Conservation (phyloP, 2,888 invertebrate species). For the Acanthoscelides obtectus region DNA sequence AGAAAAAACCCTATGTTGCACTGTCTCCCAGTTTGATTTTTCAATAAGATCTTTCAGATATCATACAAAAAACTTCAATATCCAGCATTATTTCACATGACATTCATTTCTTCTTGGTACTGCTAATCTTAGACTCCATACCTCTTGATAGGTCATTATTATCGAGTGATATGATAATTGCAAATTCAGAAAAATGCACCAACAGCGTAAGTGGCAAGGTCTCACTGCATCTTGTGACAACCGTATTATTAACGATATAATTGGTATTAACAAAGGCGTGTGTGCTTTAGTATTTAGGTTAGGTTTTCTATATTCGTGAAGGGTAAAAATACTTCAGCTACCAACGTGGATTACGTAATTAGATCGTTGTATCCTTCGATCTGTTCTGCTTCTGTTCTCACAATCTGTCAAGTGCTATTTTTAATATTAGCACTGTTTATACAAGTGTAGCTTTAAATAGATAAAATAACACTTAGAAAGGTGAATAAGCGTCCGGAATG, state of each 20-base stretch:
- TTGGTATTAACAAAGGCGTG: neutral
- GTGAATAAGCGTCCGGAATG: neutral
- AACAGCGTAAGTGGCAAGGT: neutral
- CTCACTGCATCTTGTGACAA: neutral
- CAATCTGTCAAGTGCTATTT: neutral
- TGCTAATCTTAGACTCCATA: neutral
- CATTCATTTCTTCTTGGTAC: neutral
- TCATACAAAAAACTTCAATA: no score
- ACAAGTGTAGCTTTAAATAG: neutral
- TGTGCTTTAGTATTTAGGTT: neutral
- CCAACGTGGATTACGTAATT: neutral
- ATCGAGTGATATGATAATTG: neutral
- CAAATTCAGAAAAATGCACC: neutral
- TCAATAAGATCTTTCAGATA: no score
- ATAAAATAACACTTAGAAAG: neutral
- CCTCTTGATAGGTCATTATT: neutral
- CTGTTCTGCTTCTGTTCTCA: neutral
- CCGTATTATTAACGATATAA: neutral
- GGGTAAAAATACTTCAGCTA: neutral
- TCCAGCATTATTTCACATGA: no score
- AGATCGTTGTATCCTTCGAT: neutral
- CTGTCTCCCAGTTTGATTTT: no score
- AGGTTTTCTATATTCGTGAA: neutral
- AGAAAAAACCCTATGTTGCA: no score
- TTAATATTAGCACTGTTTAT: neutral